Base-by-base conservation (phyloP, 2,888 invertebrate species). In the Penaeus monodon region DNA sequence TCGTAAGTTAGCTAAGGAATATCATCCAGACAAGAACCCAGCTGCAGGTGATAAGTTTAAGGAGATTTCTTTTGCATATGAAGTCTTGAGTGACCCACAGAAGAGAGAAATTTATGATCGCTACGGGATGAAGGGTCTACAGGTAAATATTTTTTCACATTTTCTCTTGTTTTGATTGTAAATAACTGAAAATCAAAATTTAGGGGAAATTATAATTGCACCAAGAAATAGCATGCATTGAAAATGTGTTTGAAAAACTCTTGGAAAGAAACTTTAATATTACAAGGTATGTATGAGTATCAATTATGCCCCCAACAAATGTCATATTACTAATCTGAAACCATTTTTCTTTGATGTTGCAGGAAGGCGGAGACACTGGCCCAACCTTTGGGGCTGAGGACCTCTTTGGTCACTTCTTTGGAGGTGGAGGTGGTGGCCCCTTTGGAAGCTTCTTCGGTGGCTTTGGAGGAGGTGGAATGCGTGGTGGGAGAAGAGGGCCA, bases 61-160 rank as follows among this genome's bases (percentile, higher is more conserved):
- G 93, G 98, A 98, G 94, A 98, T 98, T 91, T 97, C 97, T 88
- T 98, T 96, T 93, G 98, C 98, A 0, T 97, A 98, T 92, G 98
- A 98, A 93, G 95, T 98, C 78, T 94, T 98, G 83, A 97, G 97
- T 22, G 97, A 98, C 93, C 94, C 96, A 7, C 96, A 96, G 91
- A 98, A 98, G 93, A 94, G 96, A 85, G 95, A 96, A 91, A 93
- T 95, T 70, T 98, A 98, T 92, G 98, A 98, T 92, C 95, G 95
- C 91, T 95, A 95, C 93, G 98, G 98, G 10, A 92, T 98, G 90
- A 96, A 97, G 92, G 98, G 97, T 0, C 93, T 98, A 91, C 97
- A 97, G 93, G 97, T 88, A 65, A 82, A 86, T 65, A 38, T 12
- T 27, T 24, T 14, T 57, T 12, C 17, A 57, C 33, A 49, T 49